Conservation (phyloP, 2,113 vertebrate species). For the Pygoscelis antarcticus region DNA sequence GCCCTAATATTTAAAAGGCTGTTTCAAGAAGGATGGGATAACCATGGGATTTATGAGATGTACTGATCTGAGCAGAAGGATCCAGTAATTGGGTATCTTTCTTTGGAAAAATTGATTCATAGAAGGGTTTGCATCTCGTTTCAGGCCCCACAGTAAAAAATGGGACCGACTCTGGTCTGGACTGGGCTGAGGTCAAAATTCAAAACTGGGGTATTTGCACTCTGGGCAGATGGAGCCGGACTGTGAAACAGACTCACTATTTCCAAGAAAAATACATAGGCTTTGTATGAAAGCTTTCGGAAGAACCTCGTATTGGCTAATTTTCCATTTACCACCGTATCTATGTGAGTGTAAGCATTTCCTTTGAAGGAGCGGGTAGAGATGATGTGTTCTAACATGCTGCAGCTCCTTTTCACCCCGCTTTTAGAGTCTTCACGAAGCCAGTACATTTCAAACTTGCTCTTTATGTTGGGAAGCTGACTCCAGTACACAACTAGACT, state of each 20-base stretch:
- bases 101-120: not conserved
- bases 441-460: not conserved
- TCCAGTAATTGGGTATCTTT: not conserved
- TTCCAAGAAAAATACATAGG: not conserved
- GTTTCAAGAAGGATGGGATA: not conserved
- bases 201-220: not conserved
- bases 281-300: not conserved
- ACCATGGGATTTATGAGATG: not conserved
- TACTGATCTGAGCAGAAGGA: not conserved
- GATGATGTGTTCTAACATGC: rapidly evolving
- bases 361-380: not conserved
- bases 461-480: not conserved
- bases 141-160: not conserved
- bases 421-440: not conserved
- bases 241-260: not conserved
- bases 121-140: not conserved
- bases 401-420: not conserved
- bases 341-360: not conserved
- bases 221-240: not conserved
- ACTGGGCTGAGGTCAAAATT: not conserved
- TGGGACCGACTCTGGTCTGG: not conserved
- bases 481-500: not conserved
- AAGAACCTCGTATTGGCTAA: not conserved
- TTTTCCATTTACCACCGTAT: not conserved
- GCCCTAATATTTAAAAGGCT: not conserved